Percentiles rank a stretch among this genome's conserved stretches.
These are phyloP conservation scores for Knipowitschia caucasica DNA, from an alignment of 2,797 vertebrate genomes.

Conservation along the genomic window DNA sequence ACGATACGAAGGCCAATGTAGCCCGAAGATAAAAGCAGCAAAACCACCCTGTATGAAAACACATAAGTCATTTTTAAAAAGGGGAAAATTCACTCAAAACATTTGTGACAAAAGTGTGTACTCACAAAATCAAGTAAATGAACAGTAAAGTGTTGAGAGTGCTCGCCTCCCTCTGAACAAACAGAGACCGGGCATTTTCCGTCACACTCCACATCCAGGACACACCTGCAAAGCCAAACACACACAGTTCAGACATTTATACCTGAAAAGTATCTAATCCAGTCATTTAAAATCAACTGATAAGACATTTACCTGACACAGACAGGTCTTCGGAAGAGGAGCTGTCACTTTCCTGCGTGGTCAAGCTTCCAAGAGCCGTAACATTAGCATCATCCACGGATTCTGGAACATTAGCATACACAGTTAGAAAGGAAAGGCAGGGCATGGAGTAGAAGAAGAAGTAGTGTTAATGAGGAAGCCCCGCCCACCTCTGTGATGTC, in stretches of 20 bases:
- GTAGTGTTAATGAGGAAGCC: background rate
- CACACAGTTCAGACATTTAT: background rate
- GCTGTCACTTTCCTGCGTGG: conserved; percentile 49
- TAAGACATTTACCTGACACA: conserved; percentile 45
- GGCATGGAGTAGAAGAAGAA: background rate
- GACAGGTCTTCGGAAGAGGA: conserved; percentile 67
- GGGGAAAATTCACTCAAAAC: too few species aligned
- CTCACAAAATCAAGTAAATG: conserved; percentile 87
- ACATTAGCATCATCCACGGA: conserved; percentile 35
- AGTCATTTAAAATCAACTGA: background rate
- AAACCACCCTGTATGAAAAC: conserved; percentile 70
- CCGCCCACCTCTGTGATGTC: conserved; percentile 64
- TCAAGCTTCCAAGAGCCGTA: conserved; percentile 37
- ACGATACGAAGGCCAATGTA: conserved; percentile 84
- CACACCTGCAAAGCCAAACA: conserved; percentile 46
- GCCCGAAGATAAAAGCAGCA: conserved; percentile 84
- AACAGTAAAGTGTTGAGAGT: conserved; percentile 77
- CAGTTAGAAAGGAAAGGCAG: too few species aligned
- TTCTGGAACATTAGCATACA: conserved; percentile 37
- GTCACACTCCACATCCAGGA: conserved; percentile 59
- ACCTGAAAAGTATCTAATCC: background rate
- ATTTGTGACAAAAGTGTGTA: conserved; percentile 7
- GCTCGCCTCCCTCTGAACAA: conserved; percentile 69
- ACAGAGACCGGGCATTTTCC: conserved; percentile 61
- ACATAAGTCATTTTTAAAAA: too few species aligned